phyloP scores from a whole-genome alignment of 1,140 invertebrate species.

The Drosophila pectinifera region DNA sequence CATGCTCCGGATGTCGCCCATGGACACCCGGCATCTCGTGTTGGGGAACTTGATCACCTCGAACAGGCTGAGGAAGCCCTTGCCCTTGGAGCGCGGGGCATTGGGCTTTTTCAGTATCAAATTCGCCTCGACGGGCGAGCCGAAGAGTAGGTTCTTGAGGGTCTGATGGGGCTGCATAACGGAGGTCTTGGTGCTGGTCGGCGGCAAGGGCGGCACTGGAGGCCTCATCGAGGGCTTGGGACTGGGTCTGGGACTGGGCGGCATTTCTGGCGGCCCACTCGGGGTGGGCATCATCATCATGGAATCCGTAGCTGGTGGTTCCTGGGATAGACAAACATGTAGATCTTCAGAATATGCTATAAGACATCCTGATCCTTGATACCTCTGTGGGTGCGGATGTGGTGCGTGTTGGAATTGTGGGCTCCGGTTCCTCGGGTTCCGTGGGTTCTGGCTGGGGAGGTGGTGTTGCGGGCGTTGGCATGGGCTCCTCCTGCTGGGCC shows the following conservation, averaged over 20 bases:
- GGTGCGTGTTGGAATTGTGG: constrained; percentile 58
- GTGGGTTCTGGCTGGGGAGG: constrained; percentile 43
- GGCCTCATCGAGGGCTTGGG: constrained; percentile 45
- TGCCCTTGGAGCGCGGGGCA: constrained; percentile 71
- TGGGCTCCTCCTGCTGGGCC: constrained; percentile 50
- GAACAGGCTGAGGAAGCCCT: constrained; percentile 89
- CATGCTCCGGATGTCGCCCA: constrained; percentile 76
- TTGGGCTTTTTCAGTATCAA: constrained; percentile 67
- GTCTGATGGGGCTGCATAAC: constrained; percentile 61
- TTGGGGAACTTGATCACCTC: constrained; percentile 90
- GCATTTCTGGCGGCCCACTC: constrained; percentile 7
- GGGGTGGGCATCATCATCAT: constrained; percentile 56
- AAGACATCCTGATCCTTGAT: neutral
- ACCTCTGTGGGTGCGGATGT: constrained; percentile 33
- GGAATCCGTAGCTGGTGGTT: constrained; percentile 36
- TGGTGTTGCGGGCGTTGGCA: constrained; percentile 44
- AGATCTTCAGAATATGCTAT: neutral
- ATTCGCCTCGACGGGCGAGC: constrained; percentile 71
- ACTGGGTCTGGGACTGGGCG: constrained; percentile 36
- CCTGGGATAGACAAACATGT: neutral
- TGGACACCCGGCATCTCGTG: constrained; percentile 86
- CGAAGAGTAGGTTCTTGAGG: constrained; percentile 68
- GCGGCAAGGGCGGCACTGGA: constrained; percentile 15
- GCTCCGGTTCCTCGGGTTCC: constrained; percentile 66
- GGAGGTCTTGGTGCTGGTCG: constrained; percentile 53